Base-by-base conservation (phyloP, 2,113 vertebrate genomes). In the Circaetus cinerascens region DNA sequence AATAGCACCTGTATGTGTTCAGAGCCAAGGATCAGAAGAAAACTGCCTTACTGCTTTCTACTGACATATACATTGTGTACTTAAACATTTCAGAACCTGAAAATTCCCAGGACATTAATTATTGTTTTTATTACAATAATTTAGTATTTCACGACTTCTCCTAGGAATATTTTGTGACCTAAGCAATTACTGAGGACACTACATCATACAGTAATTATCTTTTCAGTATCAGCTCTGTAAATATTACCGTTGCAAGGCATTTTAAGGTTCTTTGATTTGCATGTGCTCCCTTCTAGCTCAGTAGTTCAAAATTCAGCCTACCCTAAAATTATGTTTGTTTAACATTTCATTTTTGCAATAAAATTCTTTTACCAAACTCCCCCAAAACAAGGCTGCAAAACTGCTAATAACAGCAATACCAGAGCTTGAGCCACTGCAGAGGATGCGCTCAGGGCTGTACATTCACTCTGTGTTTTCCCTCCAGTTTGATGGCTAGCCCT, bases 131-230 rank as follows among this genome's bases (percentile, higher is more conserved):
- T 83, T 77, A 94, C 77, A 95, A 92, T 88, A 77, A 74, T 53
- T 75, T 72, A 87, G 73, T 89, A 75, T 82, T 94, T 93, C 40
- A 11, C 79, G 50, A 63, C 76, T 93, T 89, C 86, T 94, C 55
- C 56, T 41, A 69, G 55, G 79, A 84, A n/a, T 87, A 75, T 85
- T 92, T 89, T 88, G 85, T 84, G 73, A 91, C 69, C 81, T 90
- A 85, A 94, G 53, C 48, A 86, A 92, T 94, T 97, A 95, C 41
- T n/a, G 55, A 91, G 73, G 76, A 94, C 34, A 78, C 60, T 92
- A 76, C 43, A 94, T 78, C 86, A 81, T 4, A 57, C 14, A 63
- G 27, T 74, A 96, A 95, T 91, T 85, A 73, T 67, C 75, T 89
- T 84, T 80, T 85, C 84, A 91, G 41, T 77, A 92, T 66, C 81